Evolutionary conservation across 1,140 invertebrate genomes (phyloP).

Genomic region (Cydia amplana): DNA sequence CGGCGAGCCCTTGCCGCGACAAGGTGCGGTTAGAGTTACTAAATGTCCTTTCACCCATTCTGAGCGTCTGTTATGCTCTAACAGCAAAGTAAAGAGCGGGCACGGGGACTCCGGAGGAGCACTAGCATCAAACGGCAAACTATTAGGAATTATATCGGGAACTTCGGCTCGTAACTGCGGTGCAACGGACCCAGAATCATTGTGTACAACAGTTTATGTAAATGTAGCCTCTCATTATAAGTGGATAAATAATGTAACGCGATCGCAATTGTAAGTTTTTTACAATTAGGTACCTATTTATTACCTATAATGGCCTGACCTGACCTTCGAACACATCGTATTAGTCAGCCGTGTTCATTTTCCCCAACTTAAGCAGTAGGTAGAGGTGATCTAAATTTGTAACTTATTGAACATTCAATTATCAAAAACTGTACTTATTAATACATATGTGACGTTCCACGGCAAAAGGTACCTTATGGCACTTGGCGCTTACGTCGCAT

Average conservation of each 20-base stretch:
- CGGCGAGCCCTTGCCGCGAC: constrained; percentile 14
- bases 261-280: neutral
- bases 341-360: no score
- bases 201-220: constrained; percentile 39
- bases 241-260: constrained; percentile 35
- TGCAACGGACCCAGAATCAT: constrained; percentile 20
- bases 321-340: no score
- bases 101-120: constrained; percentile 43
- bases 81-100: constrained; percentile 34
- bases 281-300: no score
- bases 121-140: constrained; percentile 31
- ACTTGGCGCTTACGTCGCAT: no score
- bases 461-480: no score
- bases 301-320: no score
- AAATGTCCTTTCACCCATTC: constrained; percentile 23
- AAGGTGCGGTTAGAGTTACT: constrained; percentile 34
- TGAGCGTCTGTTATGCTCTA: constrained; percentile 35
- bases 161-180: neutral
- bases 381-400: no score
- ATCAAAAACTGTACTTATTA: no score
- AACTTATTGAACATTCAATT: no score
- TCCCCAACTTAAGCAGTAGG: no score
- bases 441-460: no score
- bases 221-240: constrained; percentile 34
- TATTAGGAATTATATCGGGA: constrained; percentile 35